Evolutionary conservation across 2,113 vertebrate species (phyloP).

Genomic region (Pomatorhinus ruficollis): DNA sequence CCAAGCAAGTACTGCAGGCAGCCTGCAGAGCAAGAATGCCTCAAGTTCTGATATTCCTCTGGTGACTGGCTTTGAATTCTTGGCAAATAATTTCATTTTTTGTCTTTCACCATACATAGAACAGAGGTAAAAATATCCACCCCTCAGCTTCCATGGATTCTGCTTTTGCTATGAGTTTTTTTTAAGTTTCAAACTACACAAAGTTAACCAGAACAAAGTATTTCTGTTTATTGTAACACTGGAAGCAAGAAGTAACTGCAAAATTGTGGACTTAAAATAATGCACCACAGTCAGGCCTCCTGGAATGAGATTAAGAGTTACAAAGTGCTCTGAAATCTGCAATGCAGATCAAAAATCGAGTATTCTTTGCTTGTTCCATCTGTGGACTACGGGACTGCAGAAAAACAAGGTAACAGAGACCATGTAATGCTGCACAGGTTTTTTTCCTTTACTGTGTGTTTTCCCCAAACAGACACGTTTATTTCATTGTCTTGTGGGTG

Average conservation of each 20-base stretch:
- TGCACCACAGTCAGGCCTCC: neutral
- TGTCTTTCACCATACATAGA: neutral
- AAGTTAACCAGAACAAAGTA: neutral
- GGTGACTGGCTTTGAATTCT: neutral
- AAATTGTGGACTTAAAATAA: neutral
- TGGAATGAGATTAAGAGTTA: neutral
- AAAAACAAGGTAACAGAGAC: neutral
- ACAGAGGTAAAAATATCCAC: neutral
- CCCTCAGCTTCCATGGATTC: neutral
- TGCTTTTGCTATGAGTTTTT: accelerated
- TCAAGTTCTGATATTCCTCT: neutral
- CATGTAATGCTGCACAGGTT: neutral
- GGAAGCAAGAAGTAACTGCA: neutral
- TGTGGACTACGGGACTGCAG: neutral
- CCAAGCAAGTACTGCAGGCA: neutral
- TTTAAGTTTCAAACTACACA: neutral
- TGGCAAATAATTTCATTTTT: neutral
- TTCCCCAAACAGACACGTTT: neutral
- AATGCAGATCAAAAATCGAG: conserved; percentile 28
- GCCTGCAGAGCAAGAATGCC: neutral
- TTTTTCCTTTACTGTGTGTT: neutral
- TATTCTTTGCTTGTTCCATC: neutral
- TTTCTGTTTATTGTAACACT: neutral
- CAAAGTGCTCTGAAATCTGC: neutral
- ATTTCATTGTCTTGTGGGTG: neutral